Base-by-base conservation (phyloP, 2,888 invertebrate genomes). In the Trileptium ribeirensis region DNA sequence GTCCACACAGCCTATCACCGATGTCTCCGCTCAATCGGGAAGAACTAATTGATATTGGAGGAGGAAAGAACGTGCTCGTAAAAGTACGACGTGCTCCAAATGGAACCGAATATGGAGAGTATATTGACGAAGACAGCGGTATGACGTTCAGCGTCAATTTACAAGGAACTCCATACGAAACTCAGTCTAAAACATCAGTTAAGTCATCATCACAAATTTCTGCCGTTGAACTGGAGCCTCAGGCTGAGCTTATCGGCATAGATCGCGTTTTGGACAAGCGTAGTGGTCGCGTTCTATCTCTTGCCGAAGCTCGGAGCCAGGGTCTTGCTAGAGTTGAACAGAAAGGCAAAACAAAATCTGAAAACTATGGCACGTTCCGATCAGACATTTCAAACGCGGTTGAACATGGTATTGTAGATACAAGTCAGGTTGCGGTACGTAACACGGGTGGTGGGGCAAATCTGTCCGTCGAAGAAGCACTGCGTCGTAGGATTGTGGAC, bases 381-480 rank as follows among this genome's bases (percentile, higher is more conserved):
- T 67, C 81, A 39, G 64, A 83, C 81, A 82, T 80, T 78, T 34
- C 40, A 37, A 31, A 79, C 31, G 94, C 95, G 19, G 92, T 95
- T 0, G 91, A 92, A 82, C 92, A 93, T 79, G 94, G 94, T 29
- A 89, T 92, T 83, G 90, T 95, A 83, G 91, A 93, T 79, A 89
- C 92, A 8, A 3, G 8, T 29, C 77, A n/a, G 3, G 92, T 90
- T 92, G 92, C 93, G 40, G 92, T 97, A 84, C 93, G 94, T 86
- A 94, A 96, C 89, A 96, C 97, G 67, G n/a, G n/a, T n/a, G 8
- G 92, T 84, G 94, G 94, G 81, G 92, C 92, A 87, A 92, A 92
- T 92, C 92, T 89, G 92, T 92, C 93, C 64, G 92, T 96, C 84
- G 93, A 94, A 86, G 94, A 96, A 89, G 96, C 96, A 67, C 92